Base-by-base conservation (phyloP, 1,140 invertebrate species). In the Sycophila sp. region DNA sequence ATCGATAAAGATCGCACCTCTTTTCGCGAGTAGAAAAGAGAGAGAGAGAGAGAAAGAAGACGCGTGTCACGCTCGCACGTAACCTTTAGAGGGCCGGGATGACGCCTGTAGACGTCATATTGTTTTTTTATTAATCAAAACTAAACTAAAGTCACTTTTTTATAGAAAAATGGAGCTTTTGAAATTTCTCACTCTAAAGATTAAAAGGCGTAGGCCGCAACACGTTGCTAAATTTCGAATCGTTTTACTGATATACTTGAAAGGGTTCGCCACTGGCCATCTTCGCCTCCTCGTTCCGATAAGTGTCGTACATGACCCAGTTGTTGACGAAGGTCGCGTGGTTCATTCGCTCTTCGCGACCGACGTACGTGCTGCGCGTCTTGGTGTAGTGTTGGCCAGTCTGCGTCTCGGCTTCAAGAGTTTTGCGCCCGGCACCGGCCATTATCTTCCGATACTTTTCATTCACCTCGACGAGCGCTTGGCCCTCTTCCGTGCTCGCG, bases 261-360 rank as follows among this genome's bases (percentile, higher is more conserved):
- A 5, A 0, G 36, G 11, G 13, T 65, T 30, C 24, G 1, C 6
- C 28, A 15, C 3, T 6, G 30, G 2, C 40, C 15, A 64, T 67
- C 24, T 17, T 62, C n/a, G n/a, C n/a, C n/a, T 62, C 24, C 4
- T 72, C 8, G 1, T 26, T 17, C 22, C 74, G 63, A 4, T 76
- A 92, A 0, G 89, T 91, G 73, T 93, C 92, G 72, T 89, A 89
- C 88, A 93, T 91, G 56, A 92, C 90, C 88, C 92, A 94, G 73
- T 91, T 87, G 6, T 92, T 93, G 0, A 92, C 91, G 75, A 91
- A 92, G 0, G 88, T 87, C 6, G 83, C 84, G 10, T 85, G 86
- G 77, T 92, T 89, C 53, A 81, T 85, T 13, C 87, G 89, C 63
- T 85, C 81, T 2, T 87, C 80, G 40, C 86, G 81, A 4, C 85